Percentiles rank a stretch among this genome's conserved stretches.
Conservation (phyloP, 2,113 vertebrate species). For the Carettochelys insculpta region DNA sequence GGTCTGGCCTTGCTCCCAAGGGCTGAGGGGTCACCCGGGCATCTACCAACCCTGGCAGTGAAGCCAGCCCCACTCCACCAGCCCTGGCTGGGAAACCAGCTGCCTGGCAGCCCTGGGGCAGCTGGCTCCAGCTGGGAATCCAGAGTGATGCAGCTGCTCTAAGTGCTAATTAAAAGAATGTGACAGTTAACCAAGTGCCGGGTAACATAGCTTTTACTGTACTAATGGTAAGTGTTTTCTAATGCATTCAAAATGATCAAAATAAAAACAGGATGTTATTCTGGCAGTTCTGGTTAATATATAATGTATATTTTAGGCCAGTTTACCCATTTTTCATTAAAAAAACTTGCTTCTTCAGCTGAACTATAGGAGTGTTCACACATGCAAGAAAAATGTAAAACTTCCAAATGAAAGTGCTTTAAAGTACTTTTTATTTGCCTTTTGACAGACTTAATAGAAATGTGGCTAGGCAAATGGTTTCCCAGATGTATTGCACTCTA, state of each 20-base stretch:
- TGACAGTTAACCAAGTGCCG: too few relatives aligned
- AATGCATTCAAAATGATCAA: accelerated
- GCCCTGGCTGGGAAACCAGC: too few relatives aligned
- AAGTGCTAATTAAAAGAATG: too few relatives aligned
- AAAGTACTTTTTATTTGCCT: accelerated
- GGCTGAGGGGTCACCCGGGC: too few relatives aligned
- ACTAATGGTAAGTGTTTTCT: background rate
- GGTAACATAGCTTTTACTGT: too few relatives aligned
- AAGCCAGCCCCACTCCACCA: too few relatives aligned
- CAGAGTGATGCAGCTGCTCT: too few relatives aligned
- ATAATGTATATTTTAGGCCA: background rate
- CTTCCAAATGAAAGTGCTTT: background rate
- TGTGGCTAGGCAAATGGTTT: background rate
- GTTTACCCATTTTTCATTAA: background rate
- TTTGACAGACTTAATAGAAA: background rate
- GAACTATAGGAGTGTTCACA: background rate
- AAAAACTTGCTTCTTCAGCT: background rate
- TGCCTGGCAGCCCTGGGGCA: too few relatives aligned
- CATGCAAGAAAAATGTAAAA: background rate
- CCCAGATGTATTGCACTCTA: background rate
- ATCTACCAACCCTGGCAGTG: too few relatives aligned
- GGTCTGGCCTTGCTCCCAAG: too few relatives aligned
- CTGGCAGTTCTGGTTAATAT: background rate
- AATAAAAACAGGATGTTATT: background rate
- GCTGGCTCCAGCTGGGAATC: too few relatives aligned